Evolutionary conservation across 2,888 invertebrate genomes (phyloP).

Genomic region (Chrysolina oricalcia): DNA sequence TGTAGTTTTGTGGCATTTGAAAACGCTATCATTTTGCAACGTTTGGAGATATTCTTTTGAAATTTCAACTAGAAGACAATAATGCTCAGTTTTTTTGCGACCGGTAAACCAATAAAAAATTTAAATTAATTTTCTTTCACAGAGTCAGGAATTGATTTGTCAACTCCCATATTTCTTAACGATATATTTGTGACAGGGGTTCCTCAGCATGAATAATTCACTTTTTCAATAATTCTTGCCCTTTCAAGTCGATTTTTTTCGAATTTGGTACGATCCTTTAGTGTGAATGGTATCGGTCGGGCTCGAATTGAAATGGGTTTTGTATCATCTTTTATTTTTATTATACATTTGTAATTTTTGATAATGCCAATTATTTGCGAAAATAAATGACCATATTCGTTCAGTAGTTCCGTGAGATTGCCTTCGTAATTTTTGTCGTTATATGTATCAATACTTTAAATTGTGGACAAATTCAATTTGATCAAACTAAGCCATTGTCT

Average conservation of each 20-base stretch:
- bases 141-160: too few species aligned
- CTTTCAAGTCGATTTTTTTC: slow-evolving; percentile 18
- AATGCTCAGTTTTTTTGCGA: too few species aligned
- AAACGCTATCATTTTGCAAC: too few species aligned
- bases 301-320: not conserved
- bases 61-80: too few species aligned
- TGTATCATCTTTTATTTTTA: not conserved
- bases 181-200: slow-evolving; percentile 30
- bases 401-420: not conserved
- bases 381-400: not conserved
- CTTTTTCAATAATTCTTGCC: not conserved
- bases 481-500: not conserved
- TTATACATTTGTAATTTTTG: not conserved
- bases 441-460: not conserved
- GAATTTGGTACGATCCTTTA: slow-evolving; percentile 3
- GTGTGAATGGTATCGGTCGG: not conserved
- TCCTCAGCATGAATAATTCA: not conserved
- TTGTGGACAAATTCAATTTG: not conserved
- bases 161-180: too few species aligned
- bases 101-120: too few species aligned
- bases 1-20: too few species aligned
- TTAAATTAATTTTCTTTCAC: too few species aligned
- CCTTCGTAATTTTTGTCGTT: not conserved
- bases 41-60: too few species aligned
- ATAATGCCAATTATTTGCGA: not conserved